Evolutionary conservation across 2,797 vertebrate genomes (phyloP).

Genomic region (Brachyalestes nurse): DNA sequence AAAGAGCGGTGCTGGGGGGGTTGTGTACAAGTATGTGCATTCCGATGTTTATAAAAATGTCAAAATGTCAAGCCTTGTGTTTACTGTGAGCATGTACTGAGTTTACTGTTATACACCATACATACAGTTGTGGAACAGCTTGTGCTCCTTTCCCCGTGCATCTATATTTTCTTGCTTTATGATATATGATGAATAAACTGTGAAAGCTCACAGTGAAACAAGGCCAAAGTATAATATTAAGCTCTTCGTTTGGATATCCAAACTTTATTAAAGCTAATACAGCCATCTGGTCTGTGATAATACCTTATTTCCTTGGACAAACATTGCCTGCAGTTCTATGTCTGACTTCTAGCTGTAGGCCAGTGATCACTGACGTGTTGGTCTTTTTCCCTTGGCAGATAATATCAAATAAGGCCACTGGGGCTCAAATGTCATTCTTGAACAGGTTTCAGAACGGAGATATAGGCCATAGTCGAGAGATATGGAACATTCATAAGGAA

Average conservation of each 20-base stretch:
- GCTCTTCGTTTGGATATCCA: background rate
- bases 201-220: background rate
- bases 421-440: background rate
- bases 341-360: background rate
- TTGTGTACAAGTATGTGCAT: background rate
- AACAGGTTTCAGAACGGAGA: background rate
- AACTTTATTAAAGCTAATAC: conserved; percentile 27
- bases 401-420: background rate
- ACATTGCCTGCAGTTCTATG: background rate
- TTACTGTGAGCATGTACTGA: conserved; percentile 25
- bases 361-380: background rate
- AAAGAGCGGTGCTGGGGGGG: conserved; percentile 12
- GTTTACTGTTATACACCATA: conserved; percentile 7
- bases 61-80: conserved; percentile 14
- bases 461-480: background rate
- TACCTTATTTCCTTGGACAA: background rate
- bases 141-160: background rate
- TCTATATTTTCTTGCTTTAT: background rate
- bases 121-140: conserved; percentile 2
- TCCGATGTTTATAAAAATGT: conserved; percentile 34
- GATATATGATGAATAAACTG: background rate
- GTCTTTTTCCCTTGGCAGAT: background rate
- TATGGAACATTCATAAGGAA: background rate
- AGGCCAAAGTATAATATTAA: conserved; percentile 14
- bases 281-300: background rate